Evolutionary conservation across 2,113 vertebrate genomes (phyloP).

Genomic region (Psittacara wagleri): DNA sequence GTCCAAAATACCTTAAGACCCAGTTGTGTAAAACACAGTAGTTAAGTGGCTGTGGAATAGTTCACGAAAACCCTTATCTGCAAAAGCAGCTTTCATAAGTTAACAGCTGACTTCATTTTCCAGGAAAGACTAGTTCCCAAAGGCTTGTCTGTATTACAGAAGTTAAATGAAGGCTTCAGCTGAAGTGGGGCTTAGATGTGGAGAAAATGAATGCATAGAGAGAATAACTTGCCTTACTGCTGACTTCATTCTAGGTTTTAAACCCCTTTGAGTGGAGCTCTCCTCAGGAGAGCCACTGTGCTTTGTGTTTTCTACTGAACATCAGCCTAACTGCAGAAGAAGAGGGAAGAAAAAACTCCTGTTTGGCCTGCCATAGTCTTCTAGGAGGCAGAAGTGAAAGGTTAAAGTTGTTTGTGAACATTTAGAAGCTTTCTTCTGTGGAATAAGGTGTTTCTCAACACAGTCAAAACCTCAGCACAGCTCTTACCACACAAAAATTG

Average conservation of each 20-base stretch:
- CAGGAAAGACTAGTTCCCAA: slow-evolving; percentile 27
- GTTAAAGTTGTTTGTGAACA: neutral
- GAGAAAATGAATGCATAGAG: neutral
- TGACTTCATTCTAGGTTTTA: neutral
- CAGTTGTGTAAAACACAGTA: neutral
- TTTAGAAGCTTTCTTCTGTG: neutral
- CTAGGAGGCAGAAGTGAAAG: neutral
- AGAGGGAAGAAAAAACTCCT: neutral
- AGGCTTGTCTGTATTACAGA: neutral
- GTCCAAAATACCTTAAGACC: neutral
- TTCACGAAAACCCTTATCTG: slow-evolving; percentile 1
- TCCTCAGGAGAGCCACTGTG: neutral
- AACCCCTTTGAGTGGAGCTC: neutral
- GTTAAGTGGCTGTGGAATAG: neutral
- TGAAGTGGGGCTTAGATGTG: neutral
- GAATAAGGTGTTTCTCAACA: neutral
- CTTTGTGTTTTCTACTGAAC: neutral
- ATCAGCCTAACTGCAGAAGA: neutral
- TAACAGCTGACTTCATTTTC: slow-evolving; percentile 34
- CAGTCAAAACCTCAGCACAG: neutral
- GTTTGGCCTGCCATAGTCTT: neutral
- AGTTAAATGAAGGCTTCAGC: neutral
- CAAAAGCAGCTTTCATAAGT: neutral
- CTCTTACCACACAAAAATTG: neutral
- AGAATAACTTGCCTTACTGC: neutral